Percentiles rank a stretch among this genome's conserved stretches.
Conservation (phyloP, 2,113 vertebrate species). For the Chitala chitala region DNA sequence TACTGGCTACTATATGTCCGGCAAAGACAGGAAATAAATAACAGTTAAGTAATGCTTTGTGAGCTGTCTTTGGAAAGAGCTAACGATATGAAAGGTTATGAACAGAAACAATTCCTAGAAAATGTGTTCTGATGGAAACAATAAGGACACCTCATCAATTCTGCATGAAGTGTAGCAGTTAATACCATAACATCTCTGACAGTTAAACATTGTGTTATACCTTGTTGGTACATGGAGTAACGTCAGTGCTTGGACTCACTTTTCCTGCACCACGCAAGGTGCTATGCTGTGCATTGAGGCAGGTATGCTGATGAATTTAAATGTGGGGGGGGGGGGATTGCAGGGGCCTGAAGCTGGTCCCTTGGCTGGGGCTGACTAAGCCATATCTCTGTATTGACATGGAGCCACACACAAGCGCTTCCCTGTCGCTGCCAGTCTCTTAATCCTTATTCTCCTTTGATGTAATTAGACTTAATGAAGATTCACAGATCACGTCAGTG, state of each 20-base stretch:
- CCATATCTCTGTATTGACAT: neutral
- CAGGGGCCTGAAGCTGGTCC: neutral
- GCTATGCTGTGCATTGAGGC: too few species aligned
- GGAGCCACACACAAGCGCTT: neutral
- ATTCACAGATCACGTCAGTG: constrained; percentile 20
- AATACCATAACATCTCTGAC: too few species aligned
- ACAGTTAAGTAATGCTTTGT: too few species aligned
- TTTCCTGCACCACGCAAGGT: too few species aligned
- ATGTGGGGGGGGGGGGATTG: neutral
- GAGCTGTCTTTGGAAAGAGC: neutral
- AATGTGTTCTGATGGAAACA: too few species aligned
- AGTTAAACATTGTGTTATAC: too few species aligned
- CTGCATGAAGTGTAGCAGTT: too few species aligned
- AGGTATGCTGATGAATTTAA: constrained; percentile 15
- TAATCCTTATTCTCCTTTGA: constrained; percentile 21
- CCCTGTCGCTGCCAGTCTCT: neutral
- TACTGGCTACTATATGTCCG: neutral
- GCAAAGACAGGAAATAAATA: neutral
- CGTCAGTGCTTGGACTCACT: too few species aligned
- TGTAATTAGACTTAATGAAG: constrained; percentile 27
- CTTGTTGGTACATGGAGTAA: too few species aligned
- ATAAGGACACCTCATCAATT: too few species aligned
- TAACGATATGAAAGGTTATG: neutral
- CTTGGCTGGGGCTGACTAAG: constrained; percentile 2
- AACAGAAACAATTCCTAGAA: too few species aligned